Base-by-base conservation (phyloP, 2,888 invertebrate species). In the Orthosia incerta region DNA sequence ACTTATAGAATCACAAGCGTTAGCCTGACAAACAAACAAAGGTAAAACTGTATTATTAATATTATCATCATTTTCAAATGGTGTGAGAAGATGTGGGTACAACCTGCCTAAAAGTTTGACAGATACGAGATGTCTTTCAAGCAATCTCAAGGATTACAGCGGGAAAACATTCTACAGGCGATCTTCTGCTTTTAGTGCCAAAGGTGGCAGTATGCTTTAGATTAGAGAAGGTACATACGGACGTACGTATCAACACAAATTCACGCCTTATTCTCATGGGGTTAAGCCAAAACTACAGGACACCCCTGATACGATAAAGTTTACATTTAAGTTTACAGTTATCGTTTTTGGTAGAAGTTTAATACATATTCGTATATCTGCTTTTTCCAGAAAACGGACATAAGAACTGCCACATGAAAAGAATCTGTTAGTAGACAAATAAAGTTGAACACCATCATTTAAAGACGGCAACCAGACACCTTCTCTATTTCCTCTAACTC, bases 401-500 rank as follows among this genome's bases (percentile, higher is more conserved):
- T 23, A 5, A 69, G 1, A 3, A 65, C 69, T 61, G 51, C 13
- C 61, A 63, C 59, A n/a, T n/a, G 3, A 71, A 63, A 76, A 76
- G 39, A 53, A 70, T 53, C 16, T 15, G 7, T 60, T 45, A 76
- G 26, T 11, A 50, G 26, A 63, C 31, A 64, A 51, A 64, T 31
- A 64, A 45, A 70, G 13, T 59, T 7, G n/a, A 31, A 64, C 39
- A 23, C 18, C 18, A 3, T 46, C 13, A 71, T 77, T 50, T 51
- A 20, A 16, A 71, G 53, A 4, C 16, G 9, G 4, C 23, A 66
- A 66, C 26, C 45, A 15, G 55, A 39, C 50, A 65, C 60, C 46
- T 46, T 13, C 26, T 53, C 20, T 55, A 66, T 78, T 71, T 73
- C 66, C 48, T 64, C n/a, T 5, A 13, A 45, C 13, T 79, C 20